A percentile compares a stretch with the other conserved stretches of the same genome.
Evolutionary conservation across 2,113 vertebrate species (phyloP).

Genomic region (Chloropsis hardwickii): DNA sequence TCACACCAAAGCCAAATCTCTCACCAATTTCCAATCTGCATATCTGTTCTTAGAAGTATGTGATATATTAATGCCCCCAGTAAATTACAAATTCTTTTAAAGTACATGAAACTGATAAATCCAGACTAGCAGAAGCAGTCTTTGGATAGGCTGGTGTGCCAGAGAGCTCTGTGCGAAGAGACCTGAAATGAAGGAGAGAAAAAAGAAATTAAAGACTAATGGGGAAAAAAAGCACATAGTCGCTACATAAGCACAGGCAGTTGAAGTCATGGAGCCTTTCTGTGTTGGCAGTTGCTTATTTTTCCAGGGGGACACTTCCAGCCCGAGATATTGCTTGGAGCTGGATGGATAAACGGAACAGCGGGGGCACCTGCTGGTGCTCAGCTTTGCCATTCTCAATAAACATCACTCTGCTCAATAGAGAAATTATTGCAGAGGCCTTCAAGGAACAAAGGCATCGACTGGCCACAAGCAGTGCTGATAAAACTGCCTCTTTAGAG

Average conservation of each 20-base stretch:
- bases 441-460: not conserved
- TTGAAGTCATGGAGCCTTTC: not conserved
- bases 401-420: not conserved
- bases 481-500: not conserved
- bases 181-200: not conserved
- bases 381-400: conserved; percentile 17
- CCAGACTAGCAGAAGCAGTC: not conserved
- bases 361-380: not conserved
- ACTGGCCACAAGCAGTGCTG: not conserved
- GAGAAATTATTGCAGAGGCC: conserved; percentile 28
- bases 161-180: not conserved
- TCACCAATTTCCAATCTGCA: not conserved
- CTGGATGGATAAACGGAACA: not conserved
- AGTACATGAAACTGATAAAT: not conserved
- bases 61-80: not conserved
- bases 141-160: not conserved
- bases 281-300: not conserved
- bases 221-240: not conserved
- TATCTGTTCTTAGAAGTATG: not conserved
- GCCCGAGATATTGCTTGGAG: not conserved
- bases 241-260: not conserved
- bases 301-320: conserved; percentile 11
- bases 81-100: not conserved
- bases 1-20: not conserved
- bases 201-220: not conserved